Base-by-base conservation (phyloP, 2,888 invertebrate species). In the Archips crataeganus region DNA sequence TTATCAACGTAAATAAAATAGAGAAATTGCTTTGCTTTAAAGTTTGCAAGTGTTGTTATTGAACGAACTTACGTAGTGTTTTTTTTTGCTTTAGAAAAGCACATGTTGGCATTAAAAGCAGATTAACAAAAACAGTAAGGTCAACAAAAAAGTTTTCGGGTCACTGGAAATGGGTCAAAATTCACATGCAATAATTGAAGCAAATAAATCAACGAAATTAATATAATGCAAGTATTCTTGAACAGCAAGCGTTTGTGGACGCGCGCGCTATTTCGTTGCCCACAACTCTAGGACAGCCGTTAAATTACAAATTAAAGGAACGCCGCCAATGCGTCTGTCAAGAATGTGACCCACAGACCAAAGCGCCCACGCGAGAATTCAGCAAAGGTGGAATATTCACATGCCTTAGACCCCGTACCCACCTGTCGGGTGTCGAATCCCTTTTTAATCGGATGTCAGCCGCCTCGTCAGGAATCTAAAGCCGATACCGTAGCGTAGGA, bases 301-400 rank as follows among this genome's bases (percentile, higher is more conserved):
- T 15, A 32, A 34, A 68, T 57, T 68, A 3, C 39, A 64, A 73
- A 63, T 69, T 73, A 59, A 49, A 51, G 59, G 59, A 34, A 64
- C 32, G n/a, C 47, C 54, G 54, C 62, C 57, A 73, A 61, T 63
- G 62, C 63, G 51, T 74, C 49, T 51, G 70, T n/a, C 63, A 61
- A 75, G 77, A 73, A 77, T 77, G 68, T 51, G 76, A 47, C 65
- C 74, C 71, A 23, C 51, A 70, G 71, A 54, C 60, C 65, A 62
- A 70, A 66, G 71, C 73, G 63, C 64, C 72, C 64, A 62, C 75
- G 61, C 13, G n/a, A 71, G 73, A 76, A 77, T 77, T 75, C 65
- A 73, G 72, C 59, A 23, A 51, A 75, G 64, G 62, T 75, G 67
- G 23, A 68, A 68, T 66, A 64, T 57, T 36, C 61, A 67, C 63